Conservation (phyloP, 2,113 vertebrate genomes). For the Puma concolor region DNA sequence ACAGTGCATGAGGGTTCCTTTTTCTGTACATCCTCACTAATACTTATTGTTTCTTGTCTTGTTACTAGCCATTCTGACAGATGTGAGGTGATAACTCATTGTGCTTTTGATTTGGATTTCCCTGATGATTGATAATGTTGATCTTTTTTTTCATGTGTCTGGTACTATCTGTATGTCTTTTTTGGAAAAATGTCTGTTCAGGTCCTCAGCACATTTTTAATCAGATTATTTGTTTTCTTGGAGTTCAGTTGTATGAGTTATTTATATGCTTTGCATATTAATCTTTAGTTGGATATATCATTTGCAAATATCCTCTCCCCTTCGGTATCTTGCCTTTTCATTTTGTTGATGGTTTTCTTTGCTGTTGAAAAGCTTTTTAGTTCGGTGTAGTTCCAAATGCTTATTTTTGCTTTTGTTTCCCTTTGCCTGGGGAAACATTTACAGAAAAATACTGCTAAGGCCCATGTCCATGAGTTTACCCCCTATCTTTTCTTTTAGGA, state of each 20-base stretch:
- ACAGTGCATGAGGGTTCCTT: background rate
- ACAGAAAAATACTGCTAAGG: background rate
- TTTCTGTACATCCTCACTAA: background rate
- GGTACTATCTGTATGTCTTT: background rate
- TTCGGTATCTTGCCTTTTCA: no score
- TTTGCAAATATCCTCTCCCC: no score
- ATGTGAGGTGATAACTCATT: background rate
- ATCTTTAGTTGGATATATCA: background rate
- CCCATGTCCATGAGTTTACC: background rate
- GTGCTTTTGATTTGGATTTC: background rate
- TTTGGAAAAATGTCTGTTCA: background rate
- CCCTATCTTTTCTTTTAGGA: background rate
- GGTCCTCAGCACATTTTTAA: background rate
- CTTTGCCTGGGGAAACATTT: background rate
- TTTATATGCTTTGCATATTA: background rate
- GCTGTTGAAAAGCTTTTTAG: background rate
- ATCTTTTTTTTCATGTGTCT: background rate
- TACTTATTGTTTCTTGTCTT: background rate
- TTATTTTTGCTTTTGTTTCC: background rate
- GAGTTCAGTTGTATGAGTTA: background rate
- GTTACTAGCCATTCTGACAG: background rate
- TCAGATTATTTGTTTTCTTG: background rate
- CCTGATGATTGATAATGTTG: background rate
- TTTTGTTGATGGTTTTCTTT: no score
- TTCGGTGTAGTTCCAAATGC: background rate